Percentiles rank a stretch among this genome's conserved stretches.
Evolutionary conservation across 2,888 invertebrate genomes (phyloP).

Genomic region (Dolichopus griseipennis): DNA sequence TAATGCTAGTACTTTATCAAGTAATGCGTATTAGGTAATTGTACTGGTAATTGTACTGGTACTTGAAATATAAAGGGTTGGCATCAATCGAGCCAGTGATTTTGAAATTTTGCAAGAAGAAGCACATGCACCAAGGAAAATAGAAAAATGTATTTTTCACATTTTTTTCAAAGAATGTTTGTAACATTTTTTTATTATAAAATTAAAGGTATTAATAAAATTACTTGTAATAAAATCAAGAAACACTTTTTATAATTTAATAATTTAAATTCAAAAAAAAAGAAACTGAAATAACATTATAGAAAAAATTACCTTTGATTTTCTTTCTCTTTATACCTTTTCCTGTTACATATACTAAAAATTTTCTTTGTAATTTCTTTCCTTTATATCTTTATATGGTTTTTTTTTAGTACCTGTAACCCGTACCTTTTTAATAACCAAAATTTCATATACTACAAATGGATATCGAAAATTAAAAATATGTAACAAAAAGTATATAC

Average conservation of each 20-base stretch:
- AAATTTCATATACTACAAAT: neutral
- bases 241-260: conserved; percentile 1
- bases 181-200: too few relatives aligned
- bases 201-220: neutral
- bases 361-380: neutral
- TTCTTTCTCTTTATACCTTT: neutral
- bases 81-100: too few relatives aligned
- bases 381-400: neutral
- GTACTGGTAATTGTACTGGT: too few relatives aligned
- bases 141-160: too few relatives aligned
- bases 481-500: neutral
- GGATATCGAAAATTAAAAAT: neutral
- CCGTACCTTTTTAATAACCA: neutral
- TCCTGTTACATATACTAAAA: neutral
- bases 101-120: too few relatives aligned
- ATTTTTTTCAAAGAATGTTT: too few relatives aligned
- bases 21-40: too few relatives aligned
- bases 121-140: too few relatives aligned
- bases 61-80: too few relatives aligned
- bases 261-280: conserved; percentile 5
- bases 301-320: neutral
- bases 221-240: neutral
- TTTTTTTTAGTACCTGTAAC: neutral
- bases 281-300: neutral
- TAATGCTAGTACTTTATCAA: too few relatives aligned